These are phyloP conservation scores for Archegozetes longisetosus DNA, from an alignment of 1,140 invertebrate species.

Conservation along the genomic window DNA sequence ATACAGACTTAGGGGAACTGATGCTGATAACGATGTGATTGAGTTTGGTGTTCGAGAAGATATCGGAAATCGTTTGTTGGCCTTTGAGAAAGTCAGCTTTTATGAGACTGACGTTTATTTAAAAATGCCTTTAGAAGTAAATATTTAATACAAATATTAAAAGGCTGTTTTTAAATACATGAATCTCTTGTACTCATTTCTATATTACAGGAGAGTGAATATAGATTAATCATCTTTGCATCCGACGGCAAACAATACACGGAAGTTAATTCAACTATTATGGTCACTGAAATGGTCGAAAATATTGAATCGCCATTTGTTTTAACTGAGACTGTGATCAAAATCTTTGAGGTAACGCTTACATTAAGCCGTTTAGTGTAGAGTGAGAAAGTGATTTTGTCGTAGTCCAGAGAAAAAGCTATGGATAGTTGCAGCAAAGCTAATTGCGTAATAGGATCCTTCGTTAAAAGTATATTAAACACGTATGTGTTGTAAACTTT, in stretches of 20 bases:
- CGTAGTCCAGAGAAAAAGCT: no score
- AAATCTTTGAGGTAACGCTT: constrained; percentile 21
- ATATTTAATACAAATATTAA: background rate
- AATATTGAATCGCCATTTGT: constrained; percentile 20
- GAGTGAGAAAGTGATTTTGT: no score
- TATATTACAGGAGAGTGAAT: constrained; percentile 19
- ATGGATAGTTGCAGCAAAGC: no score
- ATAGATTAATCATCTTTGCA: constrained; percentile 22
- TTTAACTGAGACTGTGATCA: constrained; percentile 16
- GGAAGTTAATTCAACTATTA: constrained; percentile 21
- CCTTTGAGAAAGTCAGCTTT: constrained; percentile 19
- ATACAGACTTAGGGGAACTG: constrained; percentile 65
- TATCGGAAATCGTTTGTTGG: constrained; percentile 17
- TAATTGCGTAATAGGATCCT: no score
- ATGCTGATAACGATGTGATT: constrained; percentile 54
- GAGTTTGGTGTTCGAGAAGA: constrained; percentile 18
- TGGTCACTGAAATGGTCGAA: constrained; percentile 15
- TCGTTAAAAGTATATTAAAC: no score
- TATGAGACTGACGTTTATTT: constrained; percentile 22
- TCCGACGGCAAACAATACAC: constrained; percentile 21
- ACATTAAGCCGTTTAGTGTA: background rate
- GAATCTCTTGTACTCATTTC: background rate
- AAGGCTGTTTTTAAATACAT: background rate
- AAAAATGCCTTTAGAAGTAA: constrained; percentile 19
- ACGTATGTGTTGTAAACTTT: no score